Conservation (phyloP, 2,113 vertebrate species). For the Actenoides hombroni region DNA sequence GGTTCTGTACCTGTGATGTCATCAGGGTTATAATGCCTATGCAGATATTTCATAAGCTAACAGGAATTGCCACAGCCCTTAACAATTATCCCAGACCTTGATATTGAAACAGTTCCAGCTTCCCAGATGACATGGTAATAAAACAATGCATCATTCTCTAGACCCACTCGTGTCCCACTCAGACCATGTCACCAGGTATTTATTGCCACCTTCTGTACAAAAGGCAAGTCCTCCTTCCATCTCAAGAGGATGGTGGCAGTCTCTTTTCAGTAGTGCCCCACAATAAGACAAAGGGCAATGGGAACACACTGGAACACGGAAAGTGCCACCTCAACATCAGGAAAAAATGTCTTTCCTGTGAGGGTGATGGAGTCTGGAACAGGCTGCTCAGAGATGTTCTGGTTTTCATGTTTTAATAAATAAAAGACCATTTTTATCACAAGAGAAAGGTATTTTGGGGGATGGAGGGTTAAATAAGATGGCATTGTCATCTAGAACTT, state of each 20-base stretch:
- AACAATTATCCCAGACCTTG: background rate
- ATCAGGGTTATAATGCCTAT: background rate
- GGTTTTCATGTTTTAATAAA: background rate
- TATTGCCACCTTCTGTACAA: background rate
- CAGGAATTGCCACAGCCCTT: background rate
- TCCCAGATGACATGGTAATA: background rate
- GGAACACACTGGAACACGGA: no score
- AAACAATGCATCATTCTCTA: background rate
- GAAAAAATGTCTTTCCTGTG: no score
- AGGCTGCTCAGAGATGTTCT: background rate
- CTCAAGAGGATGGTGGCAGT: no score
- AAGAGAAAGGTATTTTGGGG: background rate
- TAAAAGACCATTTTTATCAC: rapidly evolving
- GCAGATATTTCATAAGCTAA: background rate
- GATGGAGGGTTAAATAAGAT: background rate
- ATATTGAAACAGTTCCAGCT: background rate
- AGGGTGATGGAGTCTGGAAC: no score
- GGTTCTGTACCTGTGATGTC: background rate
- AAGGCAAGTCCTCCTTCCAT: background rate
- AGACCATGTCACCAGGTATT: background rate
- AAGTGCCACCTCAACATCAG: no score
- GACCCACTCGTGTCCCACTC: background rate
- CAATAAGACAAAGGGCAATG: no score
- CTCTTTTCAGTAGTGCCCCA: no score
- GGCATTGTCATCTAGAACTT: background rate